phyloP scores from a whole-genome alignment of 2,797 vertebrate species.

The Eutrigla gurnardus region DNA sequence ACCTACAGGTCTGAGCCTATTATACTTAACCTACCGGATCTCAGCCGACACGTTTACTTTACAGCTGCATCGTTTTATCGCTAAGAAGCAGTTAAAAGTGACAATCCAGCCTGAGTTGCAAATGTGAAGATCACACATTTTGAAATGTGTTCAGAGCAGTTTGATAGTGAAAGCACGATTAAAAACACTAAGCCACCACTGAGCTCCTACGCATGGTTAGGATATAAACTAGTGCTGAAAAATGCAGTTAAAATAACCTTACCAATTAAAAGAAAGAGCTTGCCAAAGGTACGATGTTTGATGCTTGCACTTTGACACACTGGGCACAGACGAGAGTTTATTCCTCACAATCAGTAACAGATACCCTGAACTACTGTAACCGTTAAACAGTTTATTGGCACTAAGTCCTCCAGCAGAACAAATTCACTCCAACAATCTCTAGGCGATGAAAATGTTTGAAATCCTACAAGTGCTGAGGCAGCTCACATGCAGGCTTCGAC shows the following conservation, averaged over 20 bases:
- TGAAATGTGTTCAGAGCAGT: slow-evolving; percentile 45
- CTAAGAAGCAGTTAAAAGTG: slow-evolving; percentile 61
- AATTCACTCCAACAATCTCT: slow-evolving; percentile 21
- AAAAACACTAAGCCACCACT: slow-evolving; percentile 47
- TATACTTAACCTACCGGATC: slow-evolving; percentile 67
- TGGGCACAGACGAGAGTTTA: slow-evolving; percentile 13
- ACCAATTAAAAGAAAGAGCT: slow-evolving; percentile 42
- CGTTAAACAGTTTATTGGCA: slow-evolving; percentile 48
- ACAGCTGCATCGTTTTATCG: slow-evolving; percentile 50
- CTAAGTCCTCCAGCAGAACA: slow-evolving; percentile 27
- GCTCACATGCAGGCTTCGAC: slow-evolving; percentile 57
- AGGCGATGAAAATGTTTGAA: slow-evolving; percentile 32
- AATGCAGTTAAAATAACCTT: slow-evolving; percentile 57
- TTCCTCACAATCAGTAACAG: slow-evolving; percentile 30
- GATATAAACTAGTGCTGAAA: slow-evolving; percentile 52
- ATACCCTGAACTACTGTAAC: slow-evolving; percentile 43
- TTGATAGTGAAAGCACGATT: slow-evolving; percentile 50
- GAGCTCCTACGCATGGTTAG: slow-evolving; percentile 46
- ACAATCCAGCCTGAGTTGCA: slow-evolving; percentile 63
- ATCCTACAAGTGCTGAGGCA: slow-evolving; percentile 54
- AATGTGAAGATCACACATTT: not conserved
- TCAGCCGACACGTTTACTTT: slow-evolving; percentile 52
- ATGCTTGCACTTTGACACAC: slow-evolving; percentile 31
- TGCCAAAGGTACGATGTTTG: slow-evolving; percentile 7
- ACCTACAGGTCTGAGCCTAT: slow-evolving; percentile 53